These are phyloP conservation scores for Phylloscopus whistleri DNA, from an alignment of 2,113 vertebrate species.

Conservation along the genomic window DNA sequence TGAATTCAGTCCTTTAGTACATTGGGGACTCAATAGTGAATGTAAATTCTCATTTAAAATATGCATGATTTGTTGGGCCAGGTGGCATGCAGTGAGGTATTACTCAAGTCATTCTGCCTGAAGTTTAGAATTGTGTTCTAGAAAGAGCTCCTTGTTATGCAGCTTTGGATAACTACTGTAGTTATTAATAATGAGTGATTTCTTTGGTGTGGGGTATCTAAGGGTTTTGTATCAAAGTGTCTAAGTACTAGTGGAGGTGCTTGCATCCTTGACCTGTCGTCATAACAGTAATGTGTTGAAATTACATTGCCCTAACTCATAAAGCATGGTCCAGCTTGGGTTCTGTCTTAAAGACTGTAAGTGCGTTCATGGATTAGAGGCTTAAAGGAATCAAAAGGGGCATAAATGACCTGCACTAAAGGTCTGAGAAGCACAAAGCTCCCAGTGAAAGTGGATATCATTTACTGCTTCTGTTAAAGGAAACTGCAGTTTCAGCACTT, in stretches of 20 bases:
- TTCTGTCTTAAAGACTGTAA: not conserved
- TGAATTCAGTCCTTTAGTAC: not conserved
- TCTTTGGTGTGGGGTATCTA: not conserved
- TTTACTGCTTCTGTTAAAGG: not conserved
- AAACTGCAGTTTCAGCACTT: not conserved
- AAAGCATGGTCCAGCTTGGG: not conserved
- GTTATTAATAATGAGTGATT: not conserved
- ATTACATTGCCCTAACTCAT: not conserved
- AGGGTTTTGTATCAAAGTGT: not conserved
- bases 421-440: not conserved
- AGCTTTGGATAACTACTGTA: not conserved
- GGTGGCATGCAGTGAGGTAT: not conserved
- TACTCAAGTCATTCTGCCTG: not conserved
- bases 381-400: not conserved
- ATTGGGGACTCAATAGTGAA: fast-evolving
- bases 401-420: not conserved
- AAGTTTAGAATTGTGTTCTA: not conserved
- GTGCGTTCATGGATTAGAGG: not conserved
- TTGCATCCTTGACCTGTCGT: not conserved
- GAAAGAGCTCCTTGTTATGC: fast-evolving
- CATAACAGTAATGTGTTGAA: not conserved
- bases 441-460: fast-evolving
- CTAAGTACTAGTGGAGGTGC: not conserved
- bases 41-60: not conserved
- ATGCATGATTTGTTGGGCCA: not conserved